Percentiles rank a stretch among this genome's conserved stretches.
Conservation (phyloP, 2,888 invertebrate genomes). For the Scaptomyza tumidula region DNA sequence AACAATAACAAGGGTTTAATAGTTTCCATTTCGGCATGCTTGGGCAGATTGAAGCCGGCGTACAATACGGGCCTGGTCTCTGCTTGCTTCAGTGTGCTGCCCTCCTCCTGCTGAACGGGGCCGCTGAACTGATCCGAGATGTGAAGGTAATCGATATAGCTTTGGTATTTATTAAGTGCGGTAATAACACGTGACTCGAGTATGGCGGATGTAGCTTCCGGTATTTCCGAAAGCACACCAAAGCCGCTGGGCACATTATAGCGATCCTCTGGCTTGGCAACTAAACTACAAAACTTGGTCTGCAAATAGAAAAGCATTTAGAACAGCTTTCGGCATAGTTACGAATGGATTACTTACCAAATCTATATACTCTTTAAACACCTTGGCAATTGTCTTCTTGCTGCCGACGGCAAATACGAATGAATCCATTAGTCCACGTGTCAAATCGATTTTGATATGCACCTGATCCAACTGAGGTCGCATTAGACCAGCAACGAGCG, state of each 20-base stretch:
- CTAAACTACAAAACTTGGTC: conserved; percentile 84
- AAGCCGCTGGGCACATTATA: conserved; percentile 90
- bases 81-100: conserved; percentile 89
- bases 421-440: conserved; percentile 95
- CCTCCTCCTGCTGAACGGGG: conserved; percentile 94
- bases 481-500: conserved; percentile 92
- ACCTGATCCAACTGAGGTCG: conserved; percentile 95
- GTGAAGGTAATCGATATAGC: conserved; percentile 96
- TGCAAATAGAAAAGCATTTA: conserved; percentile 12
- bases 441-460: conserved; percentile 93
- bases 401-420: conserved; percentile 96
- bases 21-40: conserved; percentile 88
- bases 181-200: conserved; percentile 92
- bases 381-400: conserved; percentile 92
- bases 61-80: conserved; percentile 92
- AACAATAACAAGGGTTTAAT: conserved; percentile 92
- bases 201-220: conserved; percentile 93
- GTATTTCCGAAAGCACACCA: conserved; percentile 94
- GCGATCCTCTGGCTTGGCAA: conserved; percentile 92
- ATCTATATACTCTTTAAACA: conserved; percentile 97
- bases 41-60: conserved; percentile 91
- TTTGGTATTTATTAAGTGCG: conserved; percentile 91
- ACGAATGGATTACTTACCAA: conserved; percentile 86
- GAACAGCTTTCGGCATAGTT: background rate
- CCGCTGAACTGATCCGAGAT: conserved; percentile 98